phyloP scores from a whole-genome alignment of 2,797 vertebrate species.

The Myiotriccus ornatus region DNA sequence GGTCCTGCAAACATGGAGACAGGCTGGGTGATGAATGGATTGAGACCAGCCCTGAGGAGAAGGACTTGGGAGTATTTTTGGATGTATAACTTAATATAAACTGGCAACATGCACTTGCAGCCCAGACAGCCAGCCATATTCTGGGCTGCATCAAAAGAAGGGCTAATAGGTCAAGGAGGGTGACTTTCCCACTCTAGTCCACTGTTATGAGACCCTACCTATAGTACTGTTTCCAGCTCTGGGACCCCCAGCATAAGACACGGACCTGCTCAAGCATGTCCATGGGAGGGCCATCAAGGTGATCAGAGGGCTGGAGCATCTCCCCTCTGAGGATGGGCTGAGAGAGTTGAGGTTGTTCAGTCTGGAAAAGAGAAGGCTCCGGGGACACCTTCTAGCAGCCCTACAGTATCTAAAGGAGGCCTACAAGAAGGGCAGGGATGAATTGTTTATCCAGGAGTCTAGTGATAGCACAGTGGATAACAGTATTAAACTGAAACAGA shows the following conservation, averaged over 20 bases:
- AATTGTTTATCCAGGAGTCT: neutral
- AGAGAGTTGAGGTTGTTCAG: neutral
- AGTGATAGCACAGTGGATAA: neutral
- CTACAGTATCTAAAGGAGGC: neutral
- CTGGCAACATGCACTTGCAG: neutral
- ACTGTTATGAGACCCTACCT: neutral
- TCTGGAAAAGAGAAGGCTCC: neutral
- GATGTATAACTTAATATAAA: neutral
- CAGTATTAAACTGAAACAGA: neutral
- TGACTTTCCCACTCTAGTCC: neutral
- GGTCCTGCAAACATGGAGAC: neutral
- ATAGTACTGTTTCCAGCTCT: neutral
- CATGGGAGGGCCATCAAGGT: neutral
- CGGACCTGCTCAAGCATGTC: neutral
- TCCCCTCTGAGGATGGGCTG: neutral
- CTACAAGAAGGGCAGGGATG: neutral
- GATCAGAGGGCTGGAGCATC: neutral
- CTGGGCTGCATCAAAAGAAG: neutral
- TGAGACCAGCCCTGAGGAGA: neutral
- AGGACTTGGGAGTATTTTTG: neutral
- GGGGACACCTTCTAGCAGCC: neutral
- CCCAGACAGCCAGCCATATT: neutral
- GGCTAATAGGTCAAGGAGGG: neutral
- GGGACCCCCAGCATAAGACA: neutral
- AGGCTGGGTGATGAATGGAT: neutral